phyloP scores from a whole-genome alignment of 1,140 invertebrate species.

The Trichonephila clavipes region DNA sequence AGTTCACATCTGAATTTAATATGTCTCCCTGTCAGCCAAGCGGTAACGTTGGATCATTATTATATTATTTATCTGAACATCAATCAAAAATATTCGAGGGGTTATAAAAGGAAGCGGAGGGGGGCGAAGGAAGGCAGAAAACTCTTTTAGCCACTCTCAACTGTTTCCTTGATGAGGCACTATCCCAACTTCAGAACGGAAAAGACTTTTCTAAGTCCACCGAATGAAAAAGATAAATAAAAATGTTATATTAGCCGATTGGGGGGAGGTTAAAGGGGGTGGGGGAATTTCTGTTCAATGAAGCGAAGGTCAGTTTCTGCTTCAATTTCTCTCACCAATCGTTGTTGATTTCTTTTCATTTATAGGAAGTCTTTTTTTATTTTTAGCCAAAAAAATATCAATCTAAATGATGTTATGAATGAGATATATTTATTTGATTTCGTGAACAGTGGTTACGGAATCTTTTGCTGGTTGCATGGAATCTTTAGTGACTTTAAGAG shows the following conservation, averaged over 20 bases:
- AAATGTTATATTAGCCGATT: constrained; percentile 57
- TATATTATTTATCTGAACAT: constrained; percentile 77
- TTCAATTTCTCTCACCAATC: constrained; percentile 37
- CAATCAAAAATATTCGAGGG: constrained; percentile 75
- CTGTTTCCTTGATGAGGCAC: constrained; percentile 72
- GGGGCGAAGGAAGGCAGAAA: constrained; percentile 26
- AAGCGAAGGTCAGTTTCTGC: constrained; percentile 56
- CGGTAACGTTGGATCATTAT: constrained; percentile 74
- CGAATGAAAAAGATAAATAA: constrained; percentile 71
- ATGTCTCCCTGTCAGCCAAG: constrained; percentile 71
- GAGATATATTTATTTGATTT: background rate
- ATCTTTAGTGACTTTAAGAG: no score
- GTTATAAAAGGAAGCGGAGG: background rate
- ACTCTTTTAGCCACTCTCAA: constrained; percentile 73
- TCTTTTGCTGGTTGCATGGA: no score
- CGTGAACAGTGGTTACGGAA: no score
- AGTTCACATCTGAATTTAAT: constrained; percentile 77
- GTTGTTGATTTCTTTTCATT: background rate
- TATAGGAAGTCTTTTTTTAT: background rate
- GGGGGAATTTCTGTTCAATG: constrained; percentile 41
- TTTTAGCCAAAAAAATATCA: background rate
- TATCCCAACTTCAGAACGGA: constrained; percentile 23
- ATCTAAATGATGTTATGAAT: background rate
- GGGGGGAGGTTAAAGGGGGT: background rate
- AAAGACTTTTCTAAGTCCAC: constrained; percentile 60